Percentiles rank a stretch among this genome's conserved stretches.
Conservation (phyloP, 2,797 vertebrate species). For the Sphenodon punctatus region DNA sequence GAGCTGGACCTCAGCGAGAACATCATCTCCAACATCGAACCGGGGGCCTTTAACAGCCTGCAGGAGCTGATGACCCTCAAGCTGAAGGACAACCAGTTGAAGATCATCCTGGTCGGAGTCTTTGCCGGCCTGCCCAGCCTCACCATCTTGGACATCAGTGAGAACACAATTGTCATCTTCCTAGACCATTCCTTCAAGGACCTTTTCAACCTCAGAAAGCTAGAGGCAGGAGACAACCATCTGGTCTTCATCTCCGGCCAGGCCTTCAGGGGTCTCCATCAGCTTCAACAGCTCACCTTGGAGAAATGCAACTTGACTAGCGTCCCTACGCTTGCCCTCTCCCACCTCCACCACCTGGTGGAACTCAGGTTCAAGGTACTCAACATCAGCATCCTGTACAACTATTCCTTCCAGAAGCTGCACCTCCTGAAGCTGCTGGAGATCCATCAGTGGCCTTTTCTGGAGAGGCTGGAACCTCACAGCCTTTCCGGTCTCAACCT, state of each 20-base stretch:
- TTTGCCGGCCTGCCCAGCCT: slow-evolving; percentile 83
- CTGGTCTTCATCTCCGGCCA: slow-evolving; percentile 87
- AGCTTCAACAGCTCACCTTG: slow-evolving; percentile 81
- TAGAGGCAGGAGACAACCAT: slow-evolving; percentile 88
- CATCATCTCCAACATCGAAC: slow-evolving; percentile 67
- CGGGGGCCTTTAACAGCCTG: slow-evolving; percentile 86
- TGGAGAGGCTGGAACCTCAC: slow-evolving; percentile 80
- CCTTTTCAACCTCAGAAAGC: slow-evolving; percentile 77
- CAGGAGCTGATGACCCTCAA: slow-evolving; percentile 80
- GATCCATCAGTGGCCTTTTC: slow-evolving; percentile 82
- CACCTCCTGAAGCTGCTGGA: slow-evolving; percentile 78
- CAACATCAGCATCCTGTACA: slow-evolving; percentile 77
- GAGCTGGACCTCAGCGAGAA: slow-evolving; percentile 89
- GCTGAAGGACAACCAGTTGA: slow-evolving; percentile 84
- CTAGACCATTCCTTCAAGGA: slow-evolving; percentile 88
- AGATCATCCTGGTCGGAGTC: slow-evolving; percentile 85
- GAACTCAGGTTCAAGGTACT: slow-evolving; percentile 81
- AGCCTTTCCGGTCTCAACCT: slow-evolving; percentile 87
- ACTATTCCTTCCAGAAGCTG: slow-evolving; percentile 81
- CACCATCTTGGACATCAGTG: slow-evolving; percentile 83
- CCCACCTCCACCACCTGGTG: slow-evolving; percentile 81
- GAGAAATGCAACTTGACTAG: slow-evolving; percentile 88
- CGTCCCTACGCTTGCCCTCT: slow-evolving; percentile 84
- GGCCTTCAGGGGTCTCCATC: slow-evolving; percentile 84
- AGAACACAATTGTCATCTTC: slow-evolving; percentile 90